Conservation (phyloP, 2,888 invertebrate genomes). For the Saturnia pavonia region DNA sequence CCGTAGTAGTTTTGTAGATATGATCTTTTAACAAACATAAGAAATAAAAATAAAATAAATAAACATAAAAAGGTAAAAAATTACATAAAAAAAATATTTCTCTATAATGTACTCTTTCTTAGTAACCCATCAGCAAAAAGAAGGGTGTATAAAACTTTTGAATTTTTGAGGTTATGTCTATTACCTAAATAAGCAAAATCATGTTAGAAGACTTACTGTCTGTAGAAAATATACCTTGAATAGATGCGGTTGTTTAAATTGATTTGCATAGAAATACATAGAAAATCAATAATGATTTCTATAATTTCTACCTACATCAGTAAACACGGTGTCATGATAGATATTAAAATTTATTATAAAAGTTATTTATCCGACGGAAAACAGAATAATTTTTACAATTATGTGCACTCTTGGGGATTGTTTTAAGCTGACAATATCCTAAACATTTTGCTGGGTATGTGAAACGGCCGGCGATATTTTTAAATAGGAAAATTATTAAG, state of each 20-base stretch:
- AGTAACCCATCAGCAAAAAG: too few relatives aligned
- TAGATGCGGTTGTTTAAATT: background rate
- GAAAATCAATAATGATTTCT: background rate
- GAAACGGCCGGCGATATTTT: background rate
- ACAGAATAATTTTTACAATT: background rate
- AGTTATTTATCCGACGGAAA: background rate
- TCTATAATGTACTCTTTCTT: too few relatives aligned
- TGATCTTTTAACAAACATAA: too few relatives aligned
- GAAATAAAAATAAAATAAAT: too few relatives aligned
- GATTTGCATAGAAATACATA: background rate
- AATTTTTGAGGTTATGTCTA: too few relatives aligned
- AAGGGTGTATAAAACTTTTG: too few relatives aligned
- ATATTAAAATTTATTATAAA: background rate
- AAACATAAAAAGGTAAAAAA: too few relatives aligned
- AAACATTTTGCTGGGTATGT: background rate
- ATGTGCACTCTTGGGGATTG: background rate
- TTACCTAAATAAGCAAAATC: too few relatives aligned
- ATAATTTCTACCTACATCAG: background rate
- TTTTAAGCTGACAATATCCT: background rate
- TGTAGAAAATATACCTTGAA: background rate
- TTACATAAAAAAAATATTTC: too few relatives aligned
- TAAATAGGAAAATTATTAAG: too few relatives aligned
- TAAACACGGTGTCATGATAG: background rate
- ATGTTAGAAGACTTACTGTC: too few relatives aligned
- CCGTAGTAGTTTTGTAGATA: too few relatives aligned